Evolutionary conservation across 2,113 vertebrate genomes (phyloP), one percentile per base, ranked within the genome.

Genomic region (Lonchura striata): DNA sequence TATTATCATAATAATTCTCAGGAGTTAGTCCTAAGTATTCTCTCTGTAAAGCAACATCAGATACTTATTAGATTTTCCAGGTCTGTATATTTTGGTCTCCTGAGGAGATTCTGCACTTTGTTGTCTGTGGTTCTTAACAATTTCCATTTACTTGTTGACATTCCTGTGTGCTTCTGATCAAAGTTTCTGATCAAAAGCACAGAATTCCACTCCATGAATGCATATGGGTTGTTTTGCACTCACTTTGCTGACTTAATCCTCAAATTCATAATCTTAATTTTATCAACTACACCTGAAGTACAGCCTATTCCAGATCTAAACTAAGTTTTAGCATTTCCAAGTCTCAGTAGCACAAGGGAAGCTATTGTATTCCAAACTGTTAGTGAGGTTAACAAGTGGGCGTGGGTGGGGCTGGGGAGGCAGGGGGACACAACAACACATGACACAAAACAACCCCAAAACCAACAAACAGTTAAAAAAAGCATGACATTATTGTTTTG

Each of bases 1-100:
- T 91, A 71, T 91, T 79, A 87, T 23, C 46, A 79, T 81, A 90
- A 74, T 76, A 92, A 90, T 64, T 86, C 71, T 88, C 79, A 84
- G 56, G 54, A 90, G 76, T 66, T 59, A 68, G 47, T 64, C 20
- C 20, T 75, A 75, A 63, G n/a, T 50, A 56, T 90, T 86, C 31
- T 70, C 31, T 71, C 68, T 74, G 3, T 65, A 52, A 87, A 94
- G 35, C 11, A 93, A 52, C 24, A 82, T 64, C 70, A 90, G 68
- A 88, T 33, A 88, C n/a, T 50, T 94, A 44, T 25, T 92, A 77
- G 60, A n/a, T 78, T 96, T 94, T 90, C 71, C 68, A 52, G 37
- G 59, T 82, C 42, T 88, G 13, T 42, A 47, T 50, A 28, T 60
- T 94, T 83, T 80, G 33, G 47, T 92, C 85, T 90, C 85, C 56